Base-by-base conservation (phyloP, 2,888 invertebrate species). In the Corbicula japonica region DNA sequence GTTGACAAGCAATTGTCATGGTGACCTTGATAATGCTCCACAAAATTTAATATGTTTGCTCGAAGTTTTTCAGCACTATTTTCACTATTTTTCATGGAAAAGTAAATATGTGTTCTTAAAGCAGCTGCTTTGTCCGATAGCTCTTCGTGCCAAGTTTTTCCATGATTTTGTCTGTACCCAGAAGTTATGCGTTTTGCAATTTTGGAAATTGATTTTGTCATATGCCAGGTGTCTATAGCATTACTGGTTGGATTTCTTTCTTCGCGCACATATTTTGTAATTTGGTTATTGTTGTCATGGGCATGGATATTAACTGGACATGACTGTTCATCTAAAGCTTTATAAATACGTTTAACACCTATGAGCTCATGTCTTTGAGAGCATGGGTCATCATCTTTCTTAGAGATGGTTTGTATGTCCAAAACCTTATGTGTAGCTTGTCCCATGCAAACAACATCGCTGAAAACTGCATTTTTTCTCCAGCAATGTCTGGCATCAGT, bases 91-190 rank as follows among this genome's bases (percentile, higher is more conserved):
- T 54, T 23, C 54, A 54, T 15, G 8, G 30, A 54, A 54, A 26
- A 26, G 54, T 54, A 54, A 23, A 54, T 54, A 23, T 54, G 26
- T 12, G 54, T 54, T 23, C 54, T 54, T 15, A 54, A 6, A 6
- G 30, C 26, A 54, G 8, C 54, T 54, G 54, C 54, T 26, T 54
- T 54, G 54, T 54, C 30, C 8, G 26, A 54, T 21, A 54, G 8
- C 10, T 54, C 54, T 23, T 54, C 54, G 18, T 54, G 26, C 54
- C 54, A 54, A 54, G 26, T 54, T 54, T 54, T 8, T 30, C 54
- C 54, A 28, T 54, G n/a, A n/a, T n/a, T n/a, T n/a, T n/a, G n/a
- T n/a, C n/a, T n/a, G n/a, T n/a, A n/a, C n/a, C n/a, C n/a, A n/a
- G n/a, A n/a, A n/a, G n/a, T n/a, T n/a, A n/a, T n/a, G n/a, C n/a